Conservation (phyloP, 2,797 vertebrate species). For the Lateolabrax maculatus region DNA sequence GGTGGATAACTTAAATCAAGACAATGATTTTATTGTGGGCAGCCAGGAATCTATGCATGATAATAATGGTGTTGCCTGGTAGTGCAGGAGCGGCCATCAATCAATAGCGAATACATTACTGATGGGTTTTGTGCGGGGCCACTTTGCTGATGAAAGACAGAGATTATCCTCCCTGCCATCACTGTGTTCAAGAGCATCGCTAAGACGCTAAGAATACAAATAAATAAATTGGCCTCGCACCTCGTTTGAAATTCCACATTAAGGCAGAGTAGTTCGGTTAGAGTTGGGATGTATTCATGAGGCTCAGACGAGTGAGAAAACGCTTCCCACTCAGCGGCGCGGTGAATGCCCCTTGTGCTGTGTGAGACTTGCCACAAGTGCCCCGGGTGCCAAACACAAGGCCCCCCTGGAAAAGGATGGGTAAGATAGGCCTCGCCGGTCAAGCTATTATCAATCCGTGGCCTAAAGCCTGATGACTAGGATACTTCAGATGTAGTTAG, state of each 20-base stretch:
- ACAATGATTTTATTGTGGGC: conserved; percentile 87
- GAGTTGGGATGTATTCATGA: conserved; percentile 88
- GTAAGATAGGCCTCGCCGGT: conserved; percentile 87
- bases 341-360: conserved; percentile 85
- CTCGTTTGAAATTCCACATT: conserved; percentile 86
- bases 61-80: conserved; percentile 86
- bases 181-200: conserved; percentile 81
- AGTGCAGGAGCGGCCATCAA: conserved; percentile 83
- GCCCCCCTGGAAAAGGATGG: conserved; percentile 87
- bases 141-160: conserved; percentile 88
- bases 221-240: conserved; percentile 87
- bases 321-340: conserved; percentile 85
- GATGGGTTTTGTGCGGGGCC: conserved; percentile 83
- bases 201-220: conserved; percentile 84
- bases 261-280: conserved; percentile 86
- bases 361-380: conserved; percentile 87
- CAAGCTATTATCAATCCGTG: conserved; percentile 89
- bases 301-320: conserved; percentile 81
- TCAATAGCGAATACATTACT: conserved; percentile 86
- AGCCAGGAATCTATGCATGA: conserved; percentile 83
- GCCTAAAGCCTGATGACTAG: conserved; percentile 86
- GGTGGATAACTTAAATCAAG: conserved; percentile 81
- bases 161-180: conserved; percentile 84
- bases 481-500: conserved; percentile 88
- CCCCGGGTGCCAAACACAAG: conserved; percentile 85